Percentiles rank a stretch among this genome's conserved stretches.
Evolutionary conservation across 2,888 invertebrate species (phyloP).

Genomic region (Phyto melanocephala): DNA sequence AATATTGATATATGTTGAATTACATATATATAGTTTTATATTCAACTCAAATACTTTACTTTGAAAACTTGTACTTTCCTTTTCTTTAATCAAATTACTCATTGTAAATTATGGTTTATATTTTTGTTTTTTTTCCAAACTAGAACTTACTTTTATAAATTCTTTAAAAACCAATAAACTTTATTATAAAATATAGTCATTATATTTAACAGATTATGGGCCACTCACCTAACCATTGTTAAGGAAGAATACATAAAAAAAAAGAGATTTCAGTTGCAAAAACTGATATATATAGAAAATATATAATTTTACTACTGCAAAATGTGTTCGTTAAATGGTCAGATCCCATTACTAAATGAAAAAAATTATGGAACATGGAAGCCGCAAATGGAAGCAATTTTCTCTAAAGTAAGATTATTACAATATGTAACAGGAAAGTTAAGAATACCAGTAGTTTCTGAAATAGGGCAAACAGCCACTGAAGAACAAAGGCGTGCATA

Average conservation of each 20-base stretch:
- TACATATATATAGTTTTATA: no score
- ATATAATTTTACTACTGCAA: background rate
- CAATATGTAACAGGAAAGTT: background rate
- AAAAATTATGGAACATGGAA: slow-evolving; percentile 8
- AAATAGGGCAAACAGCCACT: background rate
- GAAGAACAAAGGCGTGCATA: background rate
- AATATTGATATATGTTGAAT: no score
- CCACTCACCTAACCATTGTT: background rate
- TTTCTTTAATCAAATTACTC: no score
- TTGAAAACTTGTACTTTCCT: no score
- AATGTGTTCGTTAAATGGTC: background rate
- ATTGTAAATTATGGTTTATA: no score
- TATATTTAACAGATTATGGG: no score
- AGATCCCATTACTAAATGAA: background rate
- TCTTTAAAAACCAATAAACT: no score
- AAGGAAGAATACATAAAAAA: no score
- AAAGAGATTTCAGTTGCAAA: background rate
- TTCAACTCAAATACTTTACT: no score
- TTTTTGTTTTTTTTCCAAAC: no score
- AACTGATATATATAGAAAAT: background rate
- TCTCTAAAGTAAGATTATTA: slow-evolving; percentile 4
- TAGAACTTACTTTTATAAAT: no score
- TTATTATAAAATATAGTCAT: no score
- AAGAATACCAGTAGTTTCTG: background rate
- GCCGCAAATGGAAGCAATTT: slow-evolving; percentile 22